Base-by-base conservation (phyloP, 2,888 invertebrate species). In the Cryptocephalus primarius region DNA sequence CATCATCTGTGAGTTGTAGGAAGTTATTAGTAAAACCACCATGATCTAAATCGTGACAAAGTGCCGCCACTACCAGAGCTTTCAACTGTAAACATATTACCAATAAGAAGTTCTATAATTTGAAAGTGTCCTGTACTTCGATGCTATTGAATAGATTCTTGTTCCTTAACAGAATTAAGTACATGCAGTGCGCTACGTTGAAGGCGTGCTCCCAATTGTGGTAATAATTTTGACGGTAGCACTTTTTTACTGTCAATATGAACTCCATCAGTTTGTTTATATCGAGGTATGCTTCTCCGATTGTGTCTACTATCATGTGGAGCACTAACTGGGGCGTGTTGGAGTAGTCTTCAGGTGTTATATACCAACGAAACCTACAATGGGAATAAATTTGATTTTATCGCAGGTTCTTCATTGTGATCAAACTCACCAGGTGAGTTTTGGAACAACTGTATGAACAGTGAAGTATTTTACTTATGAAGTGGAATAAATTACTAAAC, bases 121-220 rank as follows among this genome's bases (percentile, higher is more conserved):
- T 44, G n/a, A 44, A 13, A 32, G 9, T 32, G 9, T 22, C 3
- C 3, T 22, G 22, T 45, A 59, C 57, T 54, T 62, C 61, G n/a
- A 60, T 45, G 8, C 52, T 48, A 10, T 45, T 52, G 48, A 60
- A 60, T 10, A 50, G 33, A n/a, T 42, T 39, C 8, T 53, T 46
- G 54, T 80, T 78, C 46, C 70, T 71, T 14, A 56, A 59, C 13
- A 80, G 60, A 33, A 80, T 74, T 49, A 77, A 63, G 53, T 69
- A 80, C 75, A 80, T 75, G 40, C 78, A 78, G 59, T 82, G 80
- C 0, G 75, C 73, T 44, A 79, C 79, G 45, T 73, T 74, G 62
- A 80, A 80, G 1, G 78, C 80, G 54, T 82, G 81, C 44, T 78
- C 76, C 1, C 77, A 76, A 60, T 80, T 80, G 55, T 81, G 80